These are phyloP conservation scores for Lepidotrigona ventralis DNA, from an alignment of 1,140 invertebrate species.

Conservation along the genomic window DNA sequence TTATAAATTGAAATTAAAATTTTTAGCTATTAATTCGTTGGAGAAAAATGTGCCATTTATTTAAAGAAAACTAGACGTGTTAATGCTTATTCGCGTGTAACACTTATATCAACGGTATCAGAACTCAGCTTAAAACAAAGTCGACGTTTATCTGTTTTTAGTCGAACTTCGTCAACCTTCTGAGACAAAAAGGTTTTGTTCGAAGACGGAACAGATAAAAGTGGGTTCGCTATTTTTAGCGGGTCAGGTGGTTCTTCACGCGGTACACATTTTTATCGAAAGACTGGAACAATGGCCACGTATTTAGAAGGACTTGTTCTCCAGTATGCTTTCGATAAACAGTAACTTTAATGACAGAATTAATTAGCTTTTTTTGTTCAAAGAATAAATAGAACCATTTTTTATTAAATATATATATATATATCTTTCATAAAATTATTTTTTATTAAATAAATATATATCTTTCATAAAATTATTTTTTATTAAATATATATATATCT, in stretches of 20 bases:
- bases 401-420: neutral
- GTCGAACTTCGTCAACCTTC: neutral
- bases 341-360: neutral
- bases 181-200: neutral
- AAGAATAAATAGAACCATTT: neutral
- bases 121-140: neutral
- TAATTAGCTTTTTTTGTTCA: neutral
- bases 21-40: too few relatives aligned
- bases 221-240: constrained; percentile 41
- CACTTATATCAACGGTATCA: too few relatives aligned
- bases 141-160: neutral
- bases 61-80: too few relatives aligned
- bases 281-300: neutral
- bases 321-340: neutral
- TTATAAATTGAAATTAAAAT: too few relatives aligned
- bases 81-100: too few relatives aligned
- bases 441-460: too few relatives aligned
- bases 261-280: constrained; percentile 28
- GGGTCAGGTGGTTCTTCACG: constrained; percentile 31
- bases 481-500: too few relatives aligned
- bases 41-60: too few relatives aligned
- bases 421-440: too few relatives aligned
- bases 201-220: neutral
- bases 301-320: neutral
- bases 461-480: too few relatives aligned